phyloP scores from a whole-genome alignment of 2,113 vertebrate species.

The Eulacestoma nigropectus region DNA sequence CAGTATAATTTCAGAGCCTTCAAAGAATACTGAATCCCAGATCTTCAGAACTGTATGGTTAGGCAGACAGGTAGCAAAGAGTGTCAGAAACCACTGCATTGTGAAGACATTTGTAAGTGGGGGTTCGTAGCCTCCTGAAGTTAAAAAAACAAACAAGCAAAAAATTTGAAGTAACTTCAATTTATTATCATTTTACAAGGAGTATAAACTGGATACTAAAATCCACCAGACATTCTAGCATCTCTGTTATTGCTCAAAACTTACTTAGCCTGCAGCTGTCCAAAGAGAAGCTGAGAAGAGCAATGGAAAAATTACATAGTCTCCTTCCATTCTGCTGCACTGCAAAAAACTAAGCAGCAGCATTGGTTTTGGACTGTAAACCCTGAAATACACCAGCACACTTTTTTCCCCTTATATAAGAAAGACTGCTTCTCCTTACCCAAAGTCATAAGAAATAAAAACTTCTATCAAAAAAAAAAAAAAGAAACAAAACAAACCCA shows the following conservation, averaged over 20 bases:
- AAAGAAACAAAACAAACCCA: background rate
- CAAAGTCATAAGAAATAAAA: background rate
- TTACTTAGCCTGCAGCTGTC: background rate
- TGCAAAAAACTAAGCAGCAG: background rate
- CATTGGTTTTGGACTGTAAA: background rate
- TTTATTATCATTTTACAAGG: background rate
- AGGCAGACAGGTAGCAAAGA: conserved; percentile 97
- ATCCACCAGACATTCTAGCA: background rate
- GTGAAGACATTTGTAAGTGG: conserved; percentile 98
- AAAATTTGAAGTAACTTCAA: background rate
- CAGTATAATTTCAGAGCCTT: conserved; percentile 95
- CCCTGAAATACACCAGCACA: background rate
- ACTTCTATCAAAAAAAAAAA: background rate
- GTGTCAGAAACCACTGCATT: conserved; percentile 99
- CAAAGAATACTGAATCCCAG: conserved; percentile 98
- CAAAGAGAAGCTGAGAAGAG: background rate
- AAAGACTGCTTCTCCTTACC: background rate
- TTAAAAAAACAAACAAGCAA: conserved; percentile 7
- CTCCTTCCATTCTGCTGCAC: background rate
- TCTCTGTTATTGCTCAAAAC: background rate
- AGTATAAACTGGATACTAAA: background rate
- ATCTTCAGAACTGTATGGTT: conserved; percentile 94
- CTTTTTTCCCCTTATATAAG: background rate
- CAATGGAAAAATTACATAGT: background rate
- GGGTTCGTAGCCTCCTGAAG: conserved; percentile 93